A percentile compares a stretch with the other conserved stretches of the same genome.
These are phyloP conservation scores for Seriola quinqueradiata DNA, from an alignment of 2,113 vertebrate genomes.

Conservation along the genomic window DNA sequence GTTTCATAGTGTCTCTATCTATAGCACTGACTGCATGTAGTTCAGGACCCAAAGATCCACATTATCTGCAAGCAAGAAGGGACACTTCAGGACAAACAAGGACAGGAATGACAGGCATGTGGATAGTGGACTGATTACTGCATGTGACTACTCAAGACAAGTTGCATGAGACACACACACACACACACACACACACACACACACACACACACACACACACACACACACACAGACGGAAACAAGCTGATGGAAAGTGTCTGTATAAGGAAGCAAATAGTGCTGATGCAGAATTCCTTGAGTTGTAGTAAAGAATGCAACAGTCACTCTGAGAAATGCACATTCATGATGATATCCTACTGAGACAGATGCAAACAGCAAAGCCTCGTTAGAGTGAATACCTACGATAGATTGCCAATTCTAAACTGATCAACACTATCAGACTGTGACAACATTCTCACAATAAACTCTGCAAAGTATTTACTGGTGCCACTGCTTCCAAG, in stretches of 20 bases:
- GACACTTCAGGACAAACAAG: constrained; percentile 58
- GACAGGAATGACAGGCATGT: constrained; percentile 57
- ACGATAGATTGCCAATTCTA: not conserved
- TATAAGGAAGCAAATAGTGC: not conserved
- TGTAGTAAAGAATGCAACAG: constrained; percentile 4
- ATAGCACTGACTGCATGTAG: not conserved
- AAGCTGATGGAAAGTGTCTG: not conserved
- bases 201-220: not conserved
- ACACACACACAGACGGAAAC: constrained; percentile 23
- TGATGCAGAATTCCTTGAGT: constrained; percentile 10
- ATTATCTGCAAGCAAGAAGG: constrained; percentile 35
- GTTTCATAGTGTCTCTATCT: constrained; percentile 40
- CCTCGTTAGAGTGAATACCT: not conserved
- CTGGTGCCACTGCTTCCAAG: constrained; percentile 25
- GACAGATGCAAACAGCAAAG: not conserved
- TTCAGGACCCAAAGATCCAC: constrained; percentile 34
- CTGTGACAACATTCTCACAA: not conserved
- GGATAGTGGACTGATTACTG: constrained; percentile 38
- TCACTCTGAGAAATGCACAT: constrained; percentile 25
- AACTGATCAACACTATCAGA: not conserved
- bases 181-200: constrained; percentile 3
- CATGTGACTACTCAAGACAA: constrained; percentile 38
- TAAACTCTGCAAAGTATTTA: constrained; percentile 14
- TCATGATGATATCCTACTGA: not conserved
- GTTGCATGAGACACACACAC: constrained; percentile 7